Base-by-base conservation (phyloP, 2,113 vertebrate species). In the Dicerorhinus sumatrensis region DNA sequence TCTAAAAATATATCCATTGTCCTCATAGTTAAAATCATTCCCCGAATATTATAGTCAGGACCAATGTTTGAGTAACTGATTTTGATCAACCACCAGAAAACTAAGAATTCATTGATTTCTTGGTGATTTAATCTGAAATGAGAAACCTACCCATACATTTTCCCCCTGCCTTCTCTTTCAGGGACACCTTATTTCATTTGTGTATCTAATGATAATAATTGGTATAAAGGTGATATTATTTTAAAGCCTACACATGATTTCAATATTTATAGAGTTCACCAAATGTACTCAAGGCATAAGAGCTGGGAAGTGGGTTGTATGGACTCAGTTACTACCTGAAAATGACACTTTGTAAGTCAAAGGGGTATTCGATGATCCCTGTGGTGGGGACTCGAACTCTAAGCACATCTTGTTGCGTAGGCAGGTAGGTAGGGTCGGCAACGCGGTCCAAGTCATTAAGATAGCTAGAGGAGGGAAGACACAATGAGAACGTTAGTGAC, bases 301-400 rank as follows among this genome's bases (percentile, higher is more conserved):
- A 96, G 14, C 54, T 46, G 16, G 11, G 20, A 97, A 97, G 84
- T 13, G 16, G 16, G 27, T 89, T 72, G 89, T 73, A 89, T n/a
- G 48, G 92, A 97, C 36, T 89, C 51, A 95, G 88, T 94, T 96
- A 98, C 97, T 99, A 99, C 99, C 99, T 99, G 99, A 99, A 99
- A 98, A 99, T 99, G 98, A 99, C 99, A 9, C 99, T 99, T 98
- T 99, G 99, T 98, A 99, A 99, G 98, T 99, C 99, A 6, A 99
- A 99, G 5, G 99, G 99, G 97, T 99, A 99, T 98, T 99, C 99
- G 98, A 99, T 99, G 95, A 99, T 99, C 81, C 99, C 99, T 67
- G 99, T 99, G 84, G 99, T 99, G 96, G 99, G 99, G 80, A 99
- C 99, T 98, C 99, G 98, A 98, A 99, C 99, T 98, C 99, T 98